phyloP scores from a whole-genome alignment of 2,113 vertebrate genomes.

The Ameiurus melas region DNA sequence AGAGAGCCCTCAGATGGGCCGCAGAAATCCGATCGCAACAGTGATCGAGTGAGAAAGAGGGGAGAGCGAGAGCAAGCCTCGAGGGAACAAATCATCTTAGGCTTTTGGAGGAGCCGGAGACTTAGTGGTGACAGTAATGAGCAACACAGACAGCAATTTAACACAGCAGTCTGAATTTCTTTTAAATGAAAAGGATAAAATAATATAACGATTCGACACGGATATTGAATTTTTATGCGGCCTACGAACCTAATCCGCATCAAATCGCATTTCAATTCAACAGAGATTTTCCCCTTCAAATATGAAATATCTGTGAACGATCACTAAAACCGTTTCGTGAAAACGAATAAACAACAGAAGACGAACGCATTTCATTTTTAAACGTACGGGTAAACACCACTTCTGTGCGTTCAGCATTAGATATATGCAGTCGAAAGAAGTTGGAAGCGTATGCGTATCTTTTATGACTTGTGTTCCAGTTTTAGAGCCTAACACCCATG shows the following conservation, averaged over 20 bases:
- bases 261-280: conserved; percentile 26
- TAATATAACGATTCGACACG: conserved; percentile 29
- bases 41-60: conserved; percentile 20
- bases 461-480: conserved; percentile 77
- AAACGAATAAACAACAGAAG: background rate
- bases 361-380: background rate
- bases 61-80: background rate
- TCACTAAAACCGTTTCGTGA: conserved; percentile 21
- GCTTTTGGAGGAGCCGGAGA: conserved; percentile 2
- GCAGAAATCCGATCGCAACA: conserved; percentile 45
- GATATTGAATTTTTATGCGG: conserved; percentile 28
- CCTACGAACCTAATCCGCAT: conserved; percentile 30
- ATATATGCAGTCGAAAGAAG: conserved; percentile 20
- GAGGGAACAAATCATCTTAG: background rate
- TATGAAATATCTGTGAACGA: conserved; percentile 26
- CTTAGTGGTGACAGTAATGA: conserved; percentile 40
- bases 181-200: conserved; percentile 35
- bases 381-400: background rate
- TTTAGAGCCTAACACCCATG: conserved; percentile 73
- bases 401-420: conserved; percentile 9
- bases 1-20: conserved; percentile 20
- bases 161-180: conserved; percentile 22
- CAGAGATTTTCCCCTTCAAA: background rate
- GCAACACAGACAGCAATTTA: conserved; percentile 36
- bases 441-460: conserved; percentile 52